phyloP scores from a whole-genome alignment of 2,888 invertebrate species.

The Pristionchus exspectatus region DNA sequence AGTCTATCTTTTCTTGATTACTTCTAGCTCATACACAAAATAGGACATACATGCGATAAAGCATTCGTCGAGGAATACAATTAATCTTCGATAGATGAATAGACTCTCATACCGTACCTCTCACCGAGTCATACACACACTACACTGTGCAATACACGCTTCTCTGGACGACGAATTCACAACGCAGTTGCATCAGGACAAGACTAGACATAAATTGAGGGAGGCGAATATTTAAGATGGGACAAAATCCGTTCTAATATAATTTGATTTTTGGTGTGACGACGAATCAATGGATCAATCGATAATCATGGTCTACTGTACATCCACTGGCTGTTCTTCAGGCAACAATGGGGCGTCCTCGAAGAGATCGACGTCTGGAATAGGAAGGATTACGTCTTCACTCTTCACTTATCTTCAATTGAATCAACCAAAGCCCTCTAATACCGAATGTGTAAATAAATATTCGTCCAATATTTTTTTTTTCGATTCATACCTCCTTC shows the following conservation, averaged over 20 bases:
- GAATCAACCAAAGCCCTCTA: too few species aligned
- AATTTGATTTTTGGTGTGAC: not conserved
- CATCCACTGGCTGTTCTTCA: conserved; percentile 29
- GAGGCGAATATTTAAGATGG: not conserved
- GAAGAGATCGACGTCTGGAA: not conserved
- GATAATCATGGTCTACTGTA: conserved; percentile 41
- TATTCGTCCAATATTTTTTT: too few species aligned
- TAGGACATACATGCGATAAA: not conserved
- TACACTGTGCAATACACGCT: conserved; percentile 18
- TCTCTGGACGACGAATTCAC: conserved; percentile 31
- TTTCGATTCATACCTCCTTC: not conserved
- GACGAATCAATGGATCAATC: conserved; percentile 25
- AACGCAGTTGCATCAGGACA: conserved; percentile 31
- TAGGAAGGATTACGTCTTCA: not conserved
- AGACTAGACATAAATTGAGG: not conserved
- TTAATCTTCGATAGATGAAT: conserved; percentile 32
- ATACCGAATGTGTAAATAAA: too few species aligned
- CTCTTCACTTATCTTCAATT: not conserved
- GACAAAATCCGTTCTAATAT: not conserved
- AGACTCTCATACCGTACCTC: conserved; percentile 34
- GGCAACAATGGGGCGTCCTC: conserved; percentile 27
- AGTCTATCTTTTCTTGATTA: not conserved
- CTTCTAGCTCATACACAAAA: not conserved
- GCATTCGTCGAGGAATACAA: not conserved
- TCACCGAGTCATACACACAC: conserved; percentile 28